A percentile compares a stretch with the other conserved stretches of the same genome.
These are phyloP conservation scores for Heliconius hortense DNA, from an alignment of 2,888 invertebrate genomes.

Conservation along the genomic window DNA sequence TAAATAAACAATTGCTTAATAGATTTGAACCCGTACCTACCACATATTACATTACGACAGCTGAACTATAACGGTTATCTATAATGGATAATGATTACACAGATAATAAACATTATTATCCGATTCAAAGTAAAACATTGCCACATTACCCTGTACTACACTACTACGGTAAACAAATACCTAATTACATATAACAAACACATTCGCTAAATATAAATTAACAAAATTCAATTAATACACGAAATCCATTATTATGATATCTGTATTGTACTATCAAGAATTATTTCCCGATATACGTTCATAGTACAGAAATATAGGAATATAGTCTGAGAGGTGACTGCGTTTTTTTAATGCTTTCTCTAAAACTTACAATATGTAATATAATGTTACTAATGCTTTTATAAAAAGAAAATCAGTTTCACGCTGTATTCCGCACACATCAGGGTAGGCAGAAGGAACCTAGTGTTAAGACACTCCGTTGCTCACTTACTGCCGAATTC, in stretches of 20 bases:
- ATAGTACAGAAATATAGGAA: background rate
- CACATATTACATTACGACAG: background rate
- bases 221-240: constrained; percentile 25
- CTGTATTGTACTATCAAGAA: constrained; percentile 21
- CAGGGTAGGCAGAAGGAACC: too few species aligned
- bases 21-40: background rate
- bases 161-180: background rate
- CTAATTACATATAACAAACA: constrained; percentile 10
- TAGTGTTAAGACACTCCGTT: too few species aligned
- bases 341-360: background rate
- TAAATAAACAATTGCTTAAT: background rate
- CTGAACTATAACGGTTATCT: background rate
- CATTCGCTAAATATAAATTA: constrained; percentile 17
- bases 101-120: background rate
- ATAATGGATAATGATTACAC: background rate
- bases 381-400: too few species aligned
- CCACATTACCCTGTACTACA: background rate
- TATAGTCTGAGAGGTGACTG: background rate
- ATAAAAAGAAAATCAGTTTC: too few species aligned
- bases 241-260: constrained; percentile 21
- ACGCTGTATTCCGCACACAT: too few species aligned
- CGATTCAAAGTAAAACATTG: background rate
- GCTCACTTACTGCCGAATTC: too few species aligned
- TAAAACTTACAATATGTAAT: background rate
- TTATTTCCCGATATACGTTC: constrained; percentile 12